These are phyloP conservation scores for Colletes latitarsis DNA, from an alignment of 1,140 invertebrate species.

Conservation along the genomic window DNA sequence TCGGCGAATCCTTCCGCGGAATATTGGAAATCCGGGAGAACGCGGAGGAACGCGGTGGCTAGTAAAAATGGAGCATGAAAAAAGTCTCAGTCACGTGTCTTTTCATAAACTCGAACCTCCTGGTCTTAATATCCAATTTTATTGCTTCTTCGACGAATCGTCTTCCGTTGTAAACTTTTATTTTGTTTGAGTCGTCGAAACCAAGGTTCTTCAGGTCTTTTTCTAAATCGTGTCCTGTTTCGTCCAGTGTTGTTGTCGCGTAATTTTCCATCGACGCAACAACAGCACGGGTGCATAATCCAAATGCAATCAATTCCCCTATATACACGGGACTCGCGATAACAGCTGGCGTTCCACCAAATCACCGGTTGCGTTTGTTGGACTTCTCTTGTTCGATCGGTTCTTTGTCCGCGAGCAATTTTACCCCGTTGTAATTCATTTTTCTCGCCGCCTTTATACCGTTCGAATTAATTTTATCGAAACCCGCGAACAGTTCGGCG, in stretches of 20 bases:
- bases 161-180: too few species aligned
- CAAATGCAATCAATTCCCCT: constrained; percentile 1
- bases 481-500: background rate
- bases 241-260: background rate
- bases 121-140: background rate
- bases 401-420: constrained; percentile 1
- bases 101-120: background rate
- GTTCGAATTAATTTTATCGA: background rate
- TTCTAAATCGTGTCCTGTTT: too few species aligned
- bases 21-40: constrained; percentile 25
- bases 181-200: too few species aligned
- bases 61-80: background rate
- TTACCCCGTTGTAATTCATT: background rate
- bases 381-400: constrained; percentile 8
- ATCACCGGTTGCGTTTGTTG: constrained; percentile 27
- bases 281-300: constrained; percentile 5
- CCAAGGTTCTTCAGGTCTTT: too few species aligned
- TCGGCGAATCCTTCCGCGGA: background rate
- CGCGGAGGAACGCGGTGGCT: too few species aligned
- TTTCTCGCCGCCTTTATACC: background rate
- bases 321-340: constrained; percentile 1
- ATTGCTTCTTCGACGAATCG: too few species aligned
- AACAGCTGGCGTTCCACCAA: constrained; percentile 29
- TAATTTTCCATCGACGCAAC: background rate
- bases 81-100: too few species aligned